A percentile compares a stretch with the other conserved stretches of the same genome.
Conservation (phyloP, 30 jellyfish, hydroid and myxozoan species). For the Mastigias papua region DNA sequence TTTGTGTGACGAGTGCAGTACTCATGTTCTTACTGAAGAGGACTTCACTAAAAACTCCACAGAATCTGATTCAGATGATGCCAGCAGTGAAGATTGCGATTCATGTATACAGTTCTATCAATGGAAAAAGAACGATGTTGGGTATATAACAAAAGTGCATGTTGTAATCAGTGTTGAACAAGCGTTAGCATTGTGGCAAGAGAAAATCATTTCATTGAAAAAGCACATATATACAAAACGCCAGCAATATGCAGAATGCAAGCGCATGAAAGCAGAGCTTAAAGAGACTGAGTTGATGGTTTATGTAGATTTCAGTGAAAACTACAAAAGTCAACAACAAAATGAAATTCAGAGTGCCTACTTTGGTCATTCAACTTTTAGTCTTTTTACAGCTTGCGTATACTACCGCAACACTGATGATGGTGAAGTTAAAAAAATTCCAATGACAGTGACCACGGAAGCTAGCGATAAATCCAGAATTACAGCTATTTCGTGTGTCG, state of each 20-base stretch:
- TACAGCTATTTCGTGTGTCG: conserved; percentile 33
- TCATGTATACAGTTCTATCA: conserved; percentile 11
- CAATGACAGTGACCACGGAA: conserved; percentile 25
- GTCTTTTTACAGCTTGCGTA: too few species aligned
- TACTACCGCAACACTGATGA: not conserved
- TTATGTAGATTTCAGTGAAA: conserved; percentile 57
- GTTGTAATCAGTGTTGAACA: too few species aligned
- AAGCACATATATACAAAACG: conserved; percentile 53
- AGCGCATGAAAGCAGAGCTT: conserved; percentile 11
- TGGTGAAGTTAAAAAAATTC: not conserved
- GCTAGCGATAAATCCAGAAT: conserved; percentile 27
- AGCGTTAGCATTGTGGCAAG: conserved; percentile 16
- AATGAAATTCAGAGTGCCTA: conserved; percentile 51
- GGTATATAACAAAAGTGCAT: not conserved
- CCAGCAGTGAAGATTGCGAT: conserved; percentile 24
- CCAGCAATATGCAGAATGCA: conserved; percentile 9
- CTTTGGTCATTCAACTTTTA: too few species aligned
- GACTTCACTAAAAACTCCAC: not conserved
- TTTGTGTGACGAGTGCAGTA: conserved; percentile 30
- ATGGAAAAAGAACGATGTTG: conserved; percentile 35
- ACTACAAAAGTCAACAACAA: conserved; percentile 31
- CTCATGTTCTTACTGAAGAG: conserved; percentile 3
- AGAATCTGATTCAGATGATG: conserved; percentile 21
- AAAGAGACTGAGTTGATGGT: conserved; percentile 9
- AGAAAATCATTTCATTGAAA: conserved; percentile 4